Evolutionary conservation across 2,113 vertebrate genomes (phyloP).

Genomic region (Maccullochella peelii): DNA sequence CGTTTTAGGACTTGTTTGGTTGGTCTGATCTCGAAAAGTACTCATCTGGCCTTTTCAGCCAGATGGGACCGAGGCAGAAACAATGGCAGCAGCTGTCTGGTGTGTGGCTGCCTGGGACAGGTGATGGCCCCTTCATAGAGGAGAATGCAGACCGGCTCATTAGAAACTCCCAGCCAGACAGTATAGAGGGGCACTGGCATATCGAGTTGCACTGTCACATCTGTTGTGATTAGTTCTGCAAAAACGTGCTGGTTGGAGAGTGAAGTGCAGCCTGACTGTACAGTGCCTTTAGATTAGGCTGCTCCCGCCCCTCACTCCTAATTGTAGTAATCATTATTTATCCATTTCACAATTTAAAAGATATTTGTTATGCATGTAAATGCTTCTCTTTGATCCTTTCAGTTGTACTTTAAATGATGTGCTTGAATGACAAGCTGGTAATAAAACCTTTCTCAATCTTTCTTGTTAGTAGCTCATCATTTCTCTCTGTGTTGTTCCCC

Average conservation of each 20-base stretch:
- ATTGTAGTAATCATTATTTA: slow-evolving; percentile 5
- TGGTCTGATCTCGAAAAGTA: slow-evolving; percentile 49
- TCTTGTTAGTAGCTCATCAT: slow-evolving; percentile 12
- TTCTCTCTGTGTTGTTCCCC: slow-evolving; percentile 55
- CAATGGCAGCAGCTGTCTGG: slow-evolving; percentile 81
- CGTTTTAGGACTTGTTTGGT: slow-evolving; percentile 56
- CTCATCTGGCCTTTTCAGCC: slow-evolving; percentile 61
- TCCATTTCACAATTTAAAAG: slow-evolving; percentile 9
- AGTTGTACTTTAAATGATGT: neutral
- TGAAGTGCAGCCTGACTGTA: slow-evolving; percentile 39
- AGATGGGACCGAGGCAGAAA: slow-evolving; percentile 79
- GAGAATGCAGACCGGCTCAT: slow-evolving; percentile 75
- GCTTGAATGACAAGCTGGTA: neutral
- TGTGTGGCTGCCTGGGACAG: slow-evolving; percentile 79
- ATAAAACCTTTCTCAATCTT: neutral
- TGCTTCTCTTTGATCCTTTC: neutral
- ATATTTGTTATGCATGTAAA: neutral
- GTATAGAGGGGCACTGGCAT: slow-evolving; percentile 66
- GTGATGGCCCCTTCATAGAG: slow-evolving; percentile 77
- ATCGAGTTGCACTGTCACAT: slow-evolving; percentile 81
- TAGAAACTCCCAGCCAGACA: slow-evolving; percentile 64
- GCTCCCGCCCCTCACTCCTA: neutral
- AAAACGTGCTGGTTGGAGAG: slow-evolving; percentile 56
- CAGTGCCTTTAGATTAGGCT: slow-evolving; percentile 29
- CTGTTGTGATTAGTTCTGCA: slow-evolving; percentile 80